A percentile compares a stretch with the other conserved stretches of the same genome.
These are phyloP conservation scores for Conus betulinus DNA, from an alignment of 1,140 invertebrate species.

Conservation along the genomic window DNA sequence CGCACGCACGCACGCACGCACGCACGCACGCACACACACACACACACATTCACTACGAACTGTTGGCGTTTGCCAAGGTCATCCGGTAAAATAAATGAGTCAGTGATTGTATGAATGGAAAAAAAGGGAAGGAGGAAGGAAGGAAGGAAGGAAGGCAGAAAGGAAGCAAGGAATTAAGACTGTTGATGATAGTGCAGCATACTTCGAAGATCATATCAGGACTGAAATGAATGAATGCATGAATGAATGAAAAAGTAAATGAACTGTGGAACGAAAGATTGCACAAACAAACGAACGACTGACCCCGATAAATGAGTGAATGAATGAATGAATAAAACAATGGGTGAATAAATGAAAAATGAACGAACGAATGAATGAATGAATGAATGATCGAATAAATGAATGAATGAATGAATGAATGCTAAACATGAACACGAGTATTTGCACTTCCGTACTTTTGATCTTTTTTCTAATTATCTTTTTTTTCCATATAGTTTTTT, in stretches of 20 bases:
- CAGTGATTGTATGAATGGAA: neutral
- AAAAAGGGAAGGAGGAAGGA: neutral
- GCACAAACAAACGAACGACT: too few species aligned
- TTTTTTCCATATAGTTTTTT: too few species aligned
- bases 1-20: too few species aligned
- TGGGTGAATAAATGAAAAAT: too few species aligned
- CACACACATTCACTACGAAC: too few species aligned
- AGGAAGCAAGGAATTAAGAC: neutral
- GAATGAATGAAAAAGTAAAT: too few species aligned
- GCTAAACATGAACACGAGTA: neutral
- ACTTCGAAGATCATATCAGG: neutral
- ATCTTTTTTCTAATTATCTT: too few species aligned
- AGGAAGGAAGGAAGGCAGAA: neutral
- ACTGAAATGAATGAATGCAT: neutral
- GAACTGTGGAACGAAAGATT: neutral
- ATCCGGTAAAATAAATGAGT: neutral
- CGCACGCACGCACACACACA: too few species aligned
- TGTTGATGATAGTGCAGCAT: neutral
- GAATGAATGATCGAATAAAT: too few species aligned
- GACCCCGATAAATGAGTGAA: neutral
- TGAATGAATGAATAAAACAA: neutral
- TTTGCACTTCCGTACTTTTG: too few species aligned
- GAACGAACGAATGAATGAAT: neutral
- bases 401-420: neutral
- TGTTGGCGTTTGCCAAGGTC: neutral